Percentiles rank a stretch among this genome's conserved stretches.
phyloP scores from a whole-genome alignment of 2,888 invertebrate genomes.

The Yponomeuta plumbellus region DNA sequence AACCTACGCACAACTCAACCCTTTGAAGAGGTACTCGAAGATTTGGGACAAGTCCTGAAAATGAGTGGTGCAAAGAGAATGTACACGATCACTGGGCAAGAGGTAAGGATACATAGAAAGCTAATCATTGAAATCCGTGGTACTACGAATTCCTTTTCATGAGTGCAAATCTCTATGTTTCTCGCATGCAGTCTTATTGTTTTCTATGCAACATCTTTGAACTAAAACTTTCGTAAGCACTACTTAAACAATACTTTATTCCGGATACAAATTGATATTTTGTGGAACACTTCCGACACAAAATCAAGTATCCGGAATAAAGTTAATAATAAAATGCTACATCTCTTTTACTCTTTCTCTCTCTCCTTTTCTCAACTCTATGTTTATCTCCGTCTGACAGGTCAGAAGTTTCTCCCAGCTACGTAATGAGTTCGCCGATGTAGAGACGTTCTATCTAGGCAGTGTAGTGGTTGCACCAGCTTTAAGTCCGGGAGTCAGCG shows the following conservation, averaged over 20 bases:
- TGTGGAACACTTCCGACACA: too few species aligned
- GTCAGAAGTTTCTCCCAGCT: slow-evolving; percentile 95
- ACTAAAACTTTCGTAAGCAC: too few species aligned
- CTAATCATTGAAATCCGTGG: too few species aligned
- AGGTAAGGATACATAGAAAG: slow-evolving; percentile 74
- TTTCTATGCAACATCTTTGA: too few species aligned
- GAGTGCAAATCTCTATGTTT: neutral
- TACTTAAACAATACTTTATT: too few species aligned
- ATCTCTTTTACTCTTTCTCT: too few species aligned
- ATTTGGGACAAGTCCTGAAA: slow-evolving; percentile 94
- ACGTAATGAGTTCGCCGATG: slow-evolving; percentile 93
- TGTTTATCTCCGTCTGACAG: slow-evolving; percentile 53
- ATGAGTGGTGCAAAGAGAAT: slow-evolving; percentile 93
- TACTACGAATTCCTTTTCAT: neutral
- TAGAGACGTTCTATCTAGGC: slow-evolving; percentile 92
- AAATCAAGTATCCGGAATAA: too few species aligned
- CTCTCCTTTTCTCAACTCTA: neutral
- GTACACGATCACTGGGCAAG: slow-evolving; percentile 94
- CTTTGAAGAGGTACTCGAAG: slow-evolving; percentile 95
- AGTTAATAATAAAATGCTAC: too few species aligned
- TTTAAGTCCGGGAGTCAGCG: slow-evolving; percentile 58
- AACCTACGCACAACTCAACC: slow-evolving; percentile 95
- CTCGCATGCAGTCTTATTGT: neutral
- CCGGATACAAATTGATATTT: too few species aligned
- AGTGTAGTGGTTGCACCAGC: slow-evolving; percentile 60